phyloP scores from a whole-genome alignment of 2,797 vertebrate genomes.

The Paramormyrops hopkinsi region DNA sequence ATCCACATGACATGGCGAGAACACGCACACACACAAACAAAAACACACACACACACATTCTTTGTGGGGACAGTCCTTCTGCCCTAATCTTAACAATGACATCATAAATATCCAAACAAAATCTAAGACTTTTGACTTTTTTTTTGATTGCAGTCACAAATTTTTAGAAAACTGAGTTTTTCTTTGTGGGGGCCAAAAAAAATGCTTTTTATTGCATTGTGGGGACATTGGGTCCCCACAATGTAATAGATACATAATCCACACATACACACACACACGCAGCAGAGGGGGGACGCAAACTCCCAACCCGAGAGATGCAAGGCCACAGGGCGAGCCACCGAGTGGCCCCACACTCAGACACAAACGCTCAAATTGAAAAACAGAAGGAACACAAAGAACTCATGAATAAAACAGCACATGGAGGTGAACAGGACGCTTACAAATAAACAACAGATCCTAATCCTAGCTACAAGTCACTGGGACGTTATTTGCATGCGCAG shows the following conservation, averaged over 20 bases:
- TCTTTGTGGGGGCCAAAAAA: neutral
- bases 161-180: neutral
- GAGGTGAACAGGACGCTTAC: slow-evolving; percentile 22
- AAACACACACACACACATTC: neutral
- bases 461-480: neutral
- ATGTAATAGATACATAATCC: neutral
- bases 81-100: neutral
- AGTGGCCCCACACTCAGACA: neutral
- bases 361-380: neutral
- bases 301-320: neutral
- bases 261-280: neutral
- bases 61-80: neutral
- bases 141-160: neutral
- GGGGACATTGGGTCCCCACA: neutral
- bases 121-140: neutral
- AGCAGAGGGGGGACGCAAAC: neutral
- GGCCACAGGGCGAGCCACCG: neutral
- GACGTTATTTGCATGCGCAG: neutral
- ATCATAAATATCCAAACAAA: neutral
- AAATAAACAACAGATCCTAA: slow-evolving; percentile 22
- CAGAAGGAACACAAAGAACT: slow-evolving; percentile 19
- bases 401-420: slow-evolving; percentile 7
- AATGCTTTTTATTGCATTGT: neutral
- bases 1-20: neutral
- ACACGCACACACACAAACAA: neutral